phyloP scores from a whole-genome alignment of 2,888 invertebrate species.

The Linnaemya vulpina region DNA sequence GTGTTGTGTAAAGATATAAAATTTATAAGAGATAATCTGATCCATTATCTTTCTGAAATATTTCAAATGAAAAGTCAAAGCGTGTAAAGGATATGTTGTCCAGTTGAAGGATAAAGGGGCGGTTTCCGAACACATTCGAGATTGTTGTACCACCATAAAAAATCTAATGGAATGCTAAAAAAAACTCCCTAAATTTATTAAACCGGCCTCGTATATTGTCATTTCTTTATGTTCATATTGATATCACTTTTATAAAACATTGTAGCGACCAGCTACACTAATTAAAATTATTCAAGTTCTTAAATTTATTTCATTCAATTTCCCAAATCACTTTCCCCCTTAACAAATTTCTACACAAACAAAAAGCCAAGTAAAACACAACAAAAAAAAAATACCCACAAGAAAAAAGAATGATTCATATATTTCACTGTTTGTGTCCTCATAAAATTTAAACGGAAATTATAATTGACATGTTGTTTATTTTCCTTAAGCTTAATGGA shows the following conservation, averaged over 20 bases:
- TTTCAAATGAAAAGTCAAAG: no score
- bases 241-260: not conserved
- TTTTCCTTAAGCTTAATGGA: conserved; percentile 67
- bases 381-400: not conserved
- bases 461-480: conserved; percentile 72
- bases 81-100: no score
- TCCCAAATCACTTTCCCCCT: conserved; percentile 1
- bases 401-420: conserved; percentile 50
- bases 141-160: no score
- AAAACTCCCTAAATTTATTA: no score
- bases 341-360: conserved; percentile 22
- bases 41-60: not conserved
- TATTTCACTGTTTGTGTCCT: conserved; percentile 45
- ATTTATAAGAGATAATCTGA: not conserved
- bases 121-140: no score
- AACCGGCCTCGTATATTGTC: no score
- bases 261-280: not conserved
- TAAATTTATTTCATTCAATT: conserved; percentile 28
- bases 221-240: no score
- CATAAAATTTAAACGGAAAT: conserved; percentile 70
- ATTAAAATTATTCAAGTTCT: conserved; percentile 7
- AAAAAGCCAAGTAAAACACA: not conserved
- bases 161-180: no score
- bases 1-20: no score
- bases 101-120: no score